A percentile compares a stretch with the other conserved stretches of the same genome.
These are phyloP conservation scores for Tuta absoluta DNA, from an alignment of 2,888 invertebrate genomes.

Conservation along the genomic window DNA sequence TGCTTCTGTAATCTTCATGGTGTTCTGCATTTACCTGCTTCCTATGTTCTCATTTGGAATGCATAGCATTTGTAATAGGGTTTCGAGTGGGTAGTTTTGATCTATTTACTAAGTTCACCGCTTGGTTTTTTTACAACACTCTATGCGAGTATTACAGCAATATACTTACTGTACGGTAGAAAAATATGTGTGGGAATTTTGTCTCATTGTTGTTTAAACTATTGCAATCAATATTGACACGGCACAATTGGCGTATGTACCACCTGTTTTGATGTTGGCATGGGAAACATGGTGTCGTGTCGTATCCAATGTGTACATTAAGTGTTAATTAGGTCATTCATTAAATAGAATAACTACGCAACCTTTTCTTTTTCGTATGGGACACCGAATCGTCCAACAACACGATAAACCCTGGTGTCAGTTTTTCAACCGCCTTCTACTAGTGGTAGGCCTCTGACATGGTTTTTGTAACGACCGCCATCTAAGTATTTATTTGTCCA, in stretches of 20 bases:
- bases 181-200: not conserved
- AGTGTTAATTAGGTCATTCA: too few species aligned
- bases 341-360: too few species aligned
- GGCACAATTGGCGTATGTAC: not conserved
- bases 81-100: not conserved
- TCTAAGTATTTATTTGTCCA: too few species aligned
- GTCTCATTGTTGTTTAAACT: not conserved
- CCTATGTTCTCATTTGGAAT: not conserved
- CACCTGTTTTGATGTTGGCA: constrained; percentile 2
- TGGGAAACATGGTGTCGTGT: constrained; percentile 1
- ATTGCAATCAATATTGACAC: not conserved
- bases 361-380: too few species aligned
- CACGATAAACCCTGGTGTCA: too few species aligned
- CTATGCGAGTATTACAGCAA: not conserved
- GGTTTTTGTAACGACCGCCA: too few species aligned
- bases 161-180: not conserved
- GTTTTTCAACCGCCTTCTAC: too few species aligned
- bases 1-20: not conserved
- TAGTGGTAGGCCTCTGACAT: too few species aligned
- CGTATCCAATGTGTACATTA: too few species aligned
- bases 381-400: too few species aligned
- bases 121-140: not conserved
- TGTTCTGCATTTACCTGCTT: not conserved
- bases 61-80: not conserved
- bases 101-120: not conserved